Conservation (phyloP, 2,797 vertebrate species). For the Meriones psammophilus region DNA sequence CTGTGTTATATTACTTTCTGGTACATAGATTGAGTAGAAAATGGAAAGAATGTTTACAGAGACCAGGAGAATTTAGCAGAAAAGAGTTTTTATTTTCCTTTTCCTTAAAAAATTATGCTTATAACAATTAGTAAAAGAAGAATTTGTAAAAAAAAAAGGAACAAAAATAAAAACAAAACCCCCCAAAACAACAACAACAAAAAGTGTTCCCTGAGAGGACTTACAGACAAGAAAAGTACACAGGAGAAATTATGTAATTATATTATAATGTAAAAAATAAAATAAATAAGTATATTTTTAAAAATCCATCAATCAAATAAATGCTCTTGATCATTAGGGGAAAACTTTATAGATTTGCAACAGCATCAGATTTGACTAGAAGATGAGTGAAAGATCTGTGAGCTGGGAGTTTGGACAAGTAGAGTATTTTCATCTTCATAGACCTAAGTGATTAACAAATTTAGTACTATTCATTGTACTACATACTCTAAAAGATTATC, state of each 20-base stretch:
- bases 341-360: background rate
- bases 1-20: background rate
- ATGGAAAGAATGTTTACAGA: background rate
- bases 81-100: background rate
- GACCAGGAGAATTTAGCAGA: background rate
- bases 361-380: background rate
- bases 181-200: no score
- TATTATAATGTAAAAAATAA: background rate
- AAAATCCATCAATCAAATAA: background rate
- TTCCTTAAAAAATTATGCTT: background rate
- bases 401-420: background rate
- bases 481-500: background rate
- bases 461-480: background rate
- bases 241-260: background rate
- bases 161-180: no score
- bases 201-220: background rate
- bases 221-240: background rate
- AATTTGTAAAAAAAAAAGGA: background rate
- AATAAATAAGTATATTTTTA: background rate
- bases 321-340: background rate
- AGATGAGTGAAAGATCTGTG: background rate
- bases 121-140: background rate
- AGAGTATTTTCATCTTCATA: background rate
- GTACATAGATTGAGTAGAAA: background rate
- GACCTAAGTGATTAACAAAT: background rate